phyloP scores from a whole-genome alignment of 1,140 invertebrate species.

The Ceratosolen fusciceps region DNA sequence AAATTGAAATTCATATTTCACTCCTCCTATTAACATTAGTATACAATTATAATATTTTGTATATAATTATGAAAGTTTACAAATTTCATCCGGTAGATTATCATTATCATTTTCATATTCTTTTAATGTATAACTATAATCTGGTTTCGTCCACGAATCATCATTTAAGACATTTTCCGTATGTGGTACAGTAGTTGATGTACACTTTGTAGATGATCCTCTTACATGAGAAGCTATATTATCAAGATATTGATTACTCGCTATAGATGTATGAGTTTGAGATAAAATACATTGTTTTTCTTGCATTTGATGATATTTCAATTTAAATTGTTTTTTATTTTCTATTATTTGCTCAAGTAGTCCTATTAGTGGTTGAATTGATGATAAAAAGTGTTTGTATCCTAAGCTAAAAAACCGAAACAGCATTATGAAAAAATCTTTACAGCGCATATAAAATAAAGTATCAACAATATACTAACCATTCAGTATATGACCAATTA shows the following conservation, averaged over 20 bases:
- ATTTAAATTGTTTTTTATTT: background rate
- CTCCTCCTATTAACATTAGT: too few species aligned
- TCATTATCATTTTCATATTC: background rate
- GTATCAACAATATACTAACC: slow-evolving; percentile 61
- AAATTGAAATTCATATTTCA: too few species aligned
- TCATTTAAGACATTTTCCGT: background rate
- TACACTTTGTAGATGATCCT: background rate
- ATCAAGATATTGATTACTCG: background rate
- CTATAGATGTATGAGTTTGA: background rate
- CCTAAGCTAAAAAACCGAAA: background rate
- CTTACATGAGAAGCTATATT: background rate
- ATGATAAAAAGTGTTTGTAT: background rate
- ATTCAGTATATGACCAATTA: slow-evolving; percentile 77
- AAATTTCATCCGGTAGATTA: background rate
- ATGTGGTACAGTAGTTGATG: background rate
- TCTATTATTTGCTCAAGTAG: background rate
- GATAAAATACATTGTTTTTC: background rate
- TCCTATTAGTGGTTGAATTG: background rate
- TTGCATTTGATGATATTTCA: background rate
- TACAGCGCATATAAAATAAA: background rate
- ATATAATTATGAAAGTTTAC: background rate
- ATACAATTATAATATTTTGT: too few species aligned
- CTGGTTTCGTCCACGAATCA: background rate
- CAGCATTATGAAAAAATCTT: background rate
- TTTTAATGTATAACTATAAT: background rate